These are phyloP conservation scores for Artibeus jamaicensis DNA, from an alignment of 2,797 vertebrate genomes.

Conservation along the genomic window DNA sequence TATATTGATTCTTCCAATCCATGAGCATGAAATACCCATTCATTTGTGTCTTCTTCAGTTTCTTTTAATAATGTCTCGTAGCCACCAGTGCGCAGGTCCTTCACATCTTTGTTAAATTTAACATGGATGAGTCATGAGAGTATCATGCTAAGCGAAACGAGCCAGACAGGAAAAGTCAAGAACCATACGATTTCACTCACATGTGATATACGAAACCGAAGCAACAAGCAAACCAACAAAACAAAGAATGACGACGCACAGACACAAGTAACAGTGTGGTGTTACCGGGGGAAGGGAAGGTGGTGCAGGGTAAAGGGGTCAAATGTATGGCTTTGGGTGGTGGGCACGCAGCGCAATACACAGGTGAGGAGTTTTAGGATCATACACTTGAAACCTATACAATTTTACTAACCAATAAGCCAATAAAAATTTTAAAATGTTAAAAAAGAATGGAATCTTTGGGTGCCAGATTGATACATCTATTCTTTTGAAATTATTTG, in stretches of 20 bases:
- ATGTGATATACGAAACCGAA: not conserved
- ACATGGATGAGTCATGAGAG: not conserved
- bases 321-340: not conserved
- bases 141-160: not conserved
- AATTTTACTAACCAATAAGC: not conserved
- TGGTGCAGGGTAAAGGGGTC: not conserved
- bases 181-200: not conserved
- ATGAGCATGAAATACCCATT: not conserved
- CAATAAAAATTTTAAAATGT: not conserved
- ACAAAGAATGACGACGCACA: not conserved
- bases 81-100: not conserved
- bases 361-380: not conserved
- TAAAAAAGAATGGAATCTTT: not conserved
- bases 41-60: not conserved
- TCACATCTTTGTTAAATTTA: not conserved
- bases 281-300: not conserved
- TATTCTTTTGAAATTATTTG: conserved; percentile 16
- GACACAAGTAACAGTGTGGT: not conserved
- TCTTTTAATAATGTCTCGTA: not conserved
- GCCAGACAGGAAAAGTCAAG: not conserved
- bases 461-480: not conserved
- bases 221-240: not conserved
- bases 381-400: not conserved
- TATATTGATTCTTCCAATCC: not conserved
- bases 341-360: not conserved